Conservation (phyloP, 2,888 invertebrate genomes). For the Smittia sp. region DNA sequence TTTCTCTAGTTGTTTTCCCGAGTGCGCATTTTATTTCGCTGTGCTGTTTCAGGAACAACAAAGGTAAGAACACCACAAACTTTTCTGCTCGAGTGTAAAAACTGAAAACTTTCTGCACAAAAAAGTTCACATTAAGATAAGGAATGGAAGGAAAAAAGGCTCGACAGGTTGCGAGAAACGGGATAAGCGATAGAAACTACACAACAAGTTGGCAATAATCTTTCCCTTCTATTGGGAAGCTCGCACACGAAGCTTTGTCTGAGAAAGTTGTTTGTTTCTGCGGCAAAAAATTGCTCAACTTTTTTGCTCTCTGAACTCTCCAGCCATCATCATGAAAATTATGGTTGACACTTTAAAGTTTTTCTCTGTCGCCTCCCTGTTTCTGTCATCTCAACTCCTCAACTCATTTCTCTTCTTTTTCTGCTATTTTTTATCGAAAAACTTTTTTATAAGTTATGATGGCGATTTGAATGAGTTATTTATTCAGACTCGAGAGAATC, state of each 20-base stretch:
- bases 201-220: constrained; percentile 8
- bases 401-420: constrained; percentile 7
- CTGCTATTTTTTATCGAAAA: neutral
- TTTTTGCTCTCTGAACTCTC: neutral
- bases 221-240: neutral
- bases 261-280: neutral
- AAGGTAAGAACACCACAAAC: neutral
- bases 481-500: neutral
- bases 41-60: neutral
- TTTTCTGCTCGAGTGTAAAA: neutral
- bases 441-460: constrained; percentile 18
- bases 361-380: neutral
- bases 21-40: constrained; percentile 14
- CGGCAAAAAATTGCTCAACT: neutral
- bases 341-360: neutral
- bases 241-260: neutral
- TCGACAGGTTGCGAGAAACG: neutral
- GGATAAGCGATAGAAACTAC: neutral
- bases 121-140: constrained; percentile 36
- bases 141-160: constrained; percentile 16
- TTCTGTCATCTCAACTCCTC: neutral
- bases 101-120: neutral
- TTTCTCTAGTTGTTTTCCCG: no score
- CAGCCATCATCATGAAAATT: constrained; percentile 9
- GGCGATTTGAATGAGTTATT: constrained; percentile 25